phyloP scores from a whole-genome alignment of 2,888 invertebrate genomes.

The Philonicus albiceps region DNA sequence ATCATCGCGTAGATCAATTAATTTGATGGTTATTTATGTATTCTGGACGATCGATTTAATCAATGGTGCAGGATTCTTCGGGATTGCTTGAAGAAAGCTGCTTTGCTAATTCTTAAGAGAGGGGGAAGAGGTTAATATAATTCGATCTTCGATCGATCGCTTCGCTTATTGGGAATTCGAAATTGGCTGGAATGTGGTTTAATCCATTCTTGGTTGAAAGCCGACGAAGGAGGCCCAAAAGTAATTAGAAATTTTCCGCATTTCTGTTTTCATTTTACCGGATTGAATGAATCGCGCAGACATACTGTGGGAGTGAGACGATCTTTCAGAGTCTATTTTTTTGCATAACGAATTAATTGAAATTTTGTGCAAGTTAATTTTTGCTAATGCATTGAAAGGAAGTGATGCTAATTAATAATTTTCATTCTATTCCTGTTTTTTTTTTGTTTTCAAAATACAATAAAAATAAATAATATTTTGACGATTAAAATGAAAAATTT shows the following conservation, averaged over 20 bases:
- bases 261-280: not conserved
- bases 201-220: not conserved
- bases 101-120: not conserved
- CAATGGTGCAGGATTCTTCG: not conserved
- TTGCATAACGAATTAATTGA: not conserved
- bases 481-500: no score
- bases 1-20: constrained; percentile 18
- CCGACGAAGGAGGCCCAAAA: not conserved
- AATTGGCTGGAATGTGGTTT: not conserved
- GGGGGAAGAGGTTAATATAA: not conserved
- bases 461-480: no score
- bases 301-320: not conserved
- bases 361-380: not conserved
- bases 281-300: not conserved
- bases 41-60: not conserved
- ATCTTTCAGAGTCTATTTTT: not conserved
- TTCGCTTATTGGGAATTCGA: not conserved
- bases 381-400: not conserved
- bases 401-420: not conserved
- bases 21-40: constrained; percentile 12
- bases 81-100: not conserved
- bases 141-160: not conserved
- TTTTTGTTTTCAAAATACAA: no score
- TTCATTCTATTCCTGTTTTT: no score
- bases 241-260: constrained; percentile 7